Percentiles rank a stretch among this genome's conserved stretches.
These are phyloP conservation scores for Oscheius onirici DNA, from an alignment of 2,888 invertebrate species.

Conservation along the genomic window DNA sequence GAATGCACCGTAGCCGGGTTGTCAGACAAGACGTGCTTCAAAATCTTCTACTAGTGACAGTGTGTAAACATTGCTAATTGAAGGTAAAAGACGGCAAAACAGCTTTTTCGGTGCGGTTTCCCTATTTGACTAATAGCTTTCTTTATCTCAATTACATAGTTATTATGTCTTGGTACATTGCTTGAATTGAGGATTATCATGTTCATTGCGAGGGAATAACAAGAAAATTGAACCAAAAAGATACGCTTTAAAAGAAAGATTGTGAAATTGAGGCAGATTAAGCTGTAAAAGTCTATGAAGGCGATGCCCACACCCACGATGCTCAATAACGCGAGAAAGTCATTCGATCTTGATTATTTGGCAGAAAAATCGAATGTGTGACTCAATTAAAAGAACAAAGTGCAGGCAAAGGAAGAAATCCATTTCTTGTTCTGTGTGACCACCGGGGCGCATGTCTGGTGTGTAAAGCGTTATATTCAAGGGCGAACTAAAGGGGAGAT, in stretches of 20 bases:
- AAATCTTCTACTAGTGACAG: not conserved
- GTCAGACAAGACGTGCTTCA: not conserved
- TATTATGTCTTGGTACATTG: too few species aligned
- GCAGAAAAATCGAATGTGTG: too few species aligned
- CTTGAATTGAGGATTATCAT: too few species aligned
- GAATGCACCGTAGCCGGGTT: not conserved
- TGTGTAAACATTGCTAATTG: not conserved
- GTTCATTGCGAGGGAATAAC: too few species aligned
- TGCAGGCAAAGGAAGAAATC: slow-evolving; percentile 13
- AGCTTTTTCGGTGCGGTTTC: not conserved
- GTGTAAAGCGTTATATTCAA: slow-evolving; percentile 26
- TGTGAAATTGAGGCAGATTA: too few species aligned
- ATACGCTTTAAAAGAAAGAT: too few species aligned
- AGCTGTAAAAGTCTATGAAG: too few species aligned
- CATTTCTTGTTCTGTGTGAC: slow-evolving; percentile 14
- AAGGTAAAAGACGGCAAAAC: not conserved
- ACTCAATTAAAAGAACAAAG: not conserved
- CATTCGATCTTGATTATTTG: too few species aligned
- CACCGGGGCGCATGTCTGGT: slow-evolving; percentile 22
- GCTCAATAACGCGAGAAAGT: too few species aligned
- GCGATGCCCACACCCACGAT: too few species aligned
- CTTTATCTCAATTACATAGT: too few species aligned
- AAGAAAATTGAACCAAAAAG: not conserved
- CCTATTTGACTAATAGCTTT: too few species aligned
- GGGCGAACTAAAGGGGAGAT: not conserved